phyloP scores from a whole-genome alignment of 2,797 vertebrate genomes.

The Poecilia velifera region DNA sequence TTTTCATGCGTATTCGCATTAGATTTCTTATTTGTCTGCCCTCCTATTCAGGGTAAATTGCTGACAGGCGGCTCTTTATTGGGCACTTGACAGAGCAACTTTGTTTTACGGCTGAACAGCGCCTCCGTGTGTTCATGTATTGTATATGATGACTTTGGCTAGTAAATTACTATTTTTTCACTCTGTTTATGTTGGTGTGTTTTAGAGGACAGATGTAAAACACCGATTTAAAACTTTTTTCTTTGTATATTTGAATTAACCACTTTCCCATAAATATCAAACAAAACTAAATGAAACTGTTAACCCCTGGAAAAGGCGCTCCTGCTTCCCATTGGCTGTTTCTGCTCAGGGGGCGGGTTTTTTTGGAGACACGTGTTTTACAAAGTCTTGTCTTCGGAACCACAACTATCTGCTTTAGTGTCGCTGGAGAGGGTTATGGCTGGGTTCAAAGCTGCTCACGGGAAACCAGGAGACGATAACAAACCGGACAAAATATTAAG shows the following conservation, averaged over 20 bases:
- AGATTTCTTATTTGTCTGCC: not conserved
- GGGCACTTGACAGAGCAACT: not conserved
- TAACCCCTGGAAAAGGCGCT: conserved; percentile 58
- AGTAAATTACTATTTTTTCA: not conserved
- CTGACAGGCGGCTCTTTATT: not conserved
- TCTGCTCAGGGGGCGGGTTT: conserved; percentile 50
- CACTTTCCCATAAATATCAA: not conserved
- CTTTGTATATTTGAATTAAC: no score
- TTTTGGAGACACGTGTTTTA: conserved; percentile 47
- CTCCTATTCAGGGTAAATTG: no score
- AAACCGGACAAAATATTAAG: conserved; percentile 31
- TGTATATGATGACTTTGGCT: not conserved
- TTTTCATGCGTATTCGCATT: not conserved
- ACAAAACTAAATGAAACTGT: conserved; percentile 1
- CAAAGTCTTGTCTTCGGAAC: conserved; percentile 62
- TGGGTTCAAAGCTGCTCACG: conserved; percentile 47
- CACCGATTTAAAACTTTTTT: no score
- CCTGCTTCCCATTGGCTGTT: conserved; percentile 59
- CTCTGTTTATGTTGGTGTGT: not conserved
- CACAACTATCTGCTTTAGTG: conserved; percentile 62
- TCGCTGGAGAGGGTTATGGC: conserved; percentile 68
- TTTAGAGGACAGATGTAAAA: not conserved
- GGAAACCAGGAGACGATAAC: conserved; percentile 28
- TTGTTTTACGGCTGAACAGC: conserved; percentile 31
- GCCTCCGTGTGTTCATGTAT: conserved; percentile 59